Conservation (phyloP, 2,888 invertebrate genomes). For the Trilocha varians region DNA sequence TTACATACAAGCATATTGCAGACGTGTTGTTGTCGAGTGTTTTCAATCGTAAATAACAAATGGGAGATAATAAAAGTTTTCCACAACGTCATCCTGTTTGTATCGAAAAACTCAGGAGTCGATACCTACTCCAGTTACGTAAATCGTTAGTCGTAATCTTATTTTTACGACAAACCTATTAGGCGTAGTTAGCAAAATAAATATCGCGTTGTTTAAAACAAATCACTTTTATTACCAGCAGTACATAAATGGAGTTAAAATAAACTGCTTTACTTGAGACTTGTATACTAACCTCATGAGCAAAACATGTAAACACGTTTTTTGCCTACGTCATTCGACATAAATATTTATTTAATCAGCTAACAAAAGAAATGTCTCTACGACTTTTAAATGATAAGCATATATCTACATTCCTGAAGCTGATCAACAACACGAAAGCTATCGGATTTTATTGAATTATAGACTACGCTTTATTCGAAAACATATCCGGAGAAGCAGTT, state of each 20-base stretch:
- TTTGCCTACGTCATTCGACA: too few species aligned
- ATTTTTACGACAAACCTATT: not conserved
- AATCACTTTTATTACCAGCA: too few species aligned
- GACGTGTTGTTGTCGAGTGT: conserved; percentile 54
- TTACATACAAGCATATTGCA: conserved; percentile 31
- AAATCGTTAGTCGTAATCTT: not conserved
- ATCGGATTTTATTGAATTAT: not conserved
- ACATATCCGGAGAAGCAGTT: not conserved
- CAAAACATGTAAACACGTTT: too few species aligned
- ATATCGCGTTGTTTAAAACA: too few species aligned
- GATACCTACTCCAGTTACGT: not conserved
- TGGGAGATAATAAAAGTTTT: conserved; percentile 52
- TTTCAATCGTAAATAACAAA: conserved; percentile 65
- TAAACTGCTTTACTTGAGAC: too few species aligned
- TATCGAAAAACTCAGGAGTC: conserved; percentile 35
- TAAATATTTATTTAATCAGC: too few species aligned
- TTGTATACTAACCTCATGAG: too few species aligned
- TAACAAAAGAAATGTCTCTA: too few species aligned
- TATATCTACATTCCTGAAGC: too few species aligned
- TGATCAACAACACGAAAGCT: not conserved
- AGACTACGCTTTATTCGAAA: not conserved
- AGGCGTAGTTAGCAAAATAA: too few species aligned
- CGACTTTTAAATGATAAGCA: too few species aligned
- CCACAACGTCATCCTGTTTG: conserved; percentile 53
- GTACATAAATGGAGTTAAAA: too few species aligned